These are phyloP conservation scores for Andrena haemorrhoa DNA, from an alignment of 2,888 invertebrate species.

Conservation along the genomic window DNA sequence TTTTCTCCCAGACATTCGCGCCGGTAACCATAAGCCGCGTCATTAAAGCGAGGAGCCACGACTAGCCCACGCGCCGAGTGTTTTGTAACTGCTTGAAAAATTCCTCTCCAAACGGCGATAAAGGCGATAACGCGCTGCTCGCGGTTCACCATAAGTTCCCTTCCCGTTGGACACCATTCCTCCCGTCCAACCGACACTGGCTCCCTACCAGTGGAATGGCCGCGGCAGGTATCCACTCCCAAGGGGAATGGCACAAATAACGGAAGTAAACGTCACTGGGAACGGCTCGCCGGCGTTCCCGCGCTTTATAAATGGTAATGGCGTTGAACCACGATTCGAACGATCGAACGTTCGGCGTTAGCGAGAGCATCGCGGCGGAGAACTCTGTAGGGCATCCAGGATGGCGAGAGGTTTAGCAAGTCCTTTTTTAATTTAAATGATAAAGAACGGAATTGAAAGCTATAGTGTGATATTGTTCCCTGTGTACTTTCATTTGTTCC, in stretches of 20 bases:
- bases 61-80: slow-evolving; percentile 11
- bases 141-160: slow-evolving; percentile 61
- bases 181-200: slow-evolving; percentile 29
- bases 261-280: slow-evolving; percentile 52
- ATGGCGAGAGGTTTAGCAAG: neutral
- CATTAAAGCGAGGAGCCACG: slow-evolving; percentile 58
- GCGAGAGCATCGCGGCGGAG: neutral
- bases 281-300: slow-evolving; percentile 17
- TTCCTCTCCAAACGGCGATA: slow-evolving; percentile 53
- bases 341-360: slow-evolving; percentile 32
- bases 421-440: too few relatives aligned
- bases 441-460: too few relatives aligned
- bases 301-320: slow-evolving; percentile 41
- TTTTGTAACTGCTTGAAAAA: slow-evolving; percentile 59
- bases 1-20: neutral
- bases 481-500: too few relatives aligned
- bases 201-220: slow-evolving; percentile 24
- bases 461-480: too few relatives aligned
- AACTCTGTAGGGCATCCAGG: neutral
- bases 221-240: slow-evolving; percentile 36
- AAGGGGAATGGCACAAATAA: slow-evolving; percentile 54
- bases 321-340: slow-evolving; percentile 25
- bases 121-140: slow-evolving; percentile 62
- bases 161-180: slow-evolving; percentile 30
- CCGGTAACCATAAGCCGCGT: slow-evolving; percentile 39